A percentile compares a stretch with the other conserved stretches of the same genome.
These are phyloP conservation scores for Brachystomella parvula DNA, from an alignment of 1,140 invertebrate species.

Conservation along the genomic window DNA sequence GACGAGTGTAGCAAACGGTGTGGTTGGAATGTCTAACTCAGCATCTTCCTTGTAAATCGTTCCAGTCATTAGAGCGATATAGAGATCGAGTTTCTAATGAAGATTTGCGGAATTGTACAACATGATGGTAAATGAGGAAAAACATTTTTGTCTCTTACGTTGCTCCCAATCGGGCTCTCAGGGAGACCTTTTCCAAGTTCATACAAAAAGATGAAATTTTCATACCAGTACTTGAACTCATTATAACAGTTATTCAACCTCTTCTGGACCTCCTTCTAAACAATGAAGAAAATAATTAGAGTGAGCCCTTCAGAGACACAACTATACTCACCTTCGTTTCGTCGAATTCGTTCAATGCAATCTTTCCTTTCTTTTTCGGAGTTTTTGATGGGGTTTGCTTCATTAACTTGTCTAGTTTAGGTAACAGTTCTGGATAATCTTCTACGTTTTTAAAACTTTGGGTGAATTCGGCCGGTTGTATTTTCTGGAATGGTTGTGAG, in stretches of 20 bases:
- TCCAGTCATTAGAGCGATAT: not conserved
- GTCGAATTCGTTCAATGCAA: not conserved
- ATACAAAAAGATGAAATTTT: not conserved
- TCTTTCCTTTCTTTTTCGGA: not conserved
- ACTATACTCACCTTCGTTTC: not conserved
- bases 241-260: not conserved
- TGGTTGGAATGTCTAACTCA: not conserved
- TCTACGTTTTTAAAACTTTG: not conserved
- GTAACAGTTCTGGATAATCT: not conserved
- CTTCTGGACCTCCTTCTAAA: not conserved
- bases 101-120: no score
- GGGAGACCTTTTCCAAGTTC: not conserved
- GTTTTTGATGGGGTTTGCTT: not conserved
- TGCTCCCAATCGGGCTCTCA: not conserved
- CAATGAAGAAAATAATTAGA: not conserved
- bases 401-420: not conserved
- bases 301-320: not conserved
- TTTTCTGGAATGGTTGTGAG: not conserved
- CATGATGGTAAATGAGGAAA: no score
- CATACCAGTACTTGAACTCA: slow-evolving; percentile 1
- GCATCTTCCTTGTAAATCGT: not conserved
- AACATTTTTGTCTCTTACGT: not conserved
- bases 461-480: not conserved
- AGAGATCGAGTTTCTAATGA: not conserved
- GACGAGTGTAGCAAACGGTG: not conserved